Evolutionary conservation across 2,888 invertebrate genomes (phyloP), one percentile per base, ranked within the genome.

Genomic region (Caprella mutica): DNA sequence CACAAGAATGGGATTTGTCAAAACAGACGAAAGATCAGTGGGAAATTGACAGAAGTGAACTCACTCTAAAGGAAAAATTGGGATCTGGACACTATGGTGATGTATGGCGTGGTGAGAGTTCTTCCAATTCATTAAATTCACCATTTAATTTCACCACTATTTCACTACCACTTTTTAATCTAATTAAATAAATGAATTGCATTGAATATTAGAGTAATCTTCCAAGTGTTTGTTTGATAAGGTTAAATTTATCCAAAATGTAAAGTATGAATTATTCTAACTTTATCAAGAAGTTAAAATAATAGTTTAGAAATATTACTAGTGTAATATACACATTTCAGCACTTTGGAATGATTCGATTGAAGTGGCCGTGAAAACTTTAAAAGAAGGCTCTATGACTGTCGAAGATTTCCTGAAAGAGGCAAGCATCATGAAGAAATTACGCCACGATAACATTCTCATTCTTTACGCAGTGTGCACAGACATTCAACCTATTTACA

Each of bases 381-480:
- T 98, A 43, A 82, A 94, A 68, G 86, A 90, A 69, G 97, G 96
- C 63, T 88, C 94, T 9, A 98, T 98, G 97, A 91, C 92, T 21
- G 87, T 90, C 5, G 85, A 87, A 68, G 94, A 94, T 1, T 98
- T 98, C 78, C 80, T 98, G 2, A 87, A 93, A 74, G 97, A 98
- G 74, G 97, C 97, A 4, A 86, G 86, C 66, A 96, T 98, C 66
- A 98, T 98, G 97, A 98, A 98, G 72, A 90, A 92, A 73, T 92
- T 96, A 5, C 30, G 92, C 51, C 97, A 98, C 76, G 87, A 92
- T 73, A 85, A 92, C 66, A 78, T 94, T 44, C 91, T 94, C 19
- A 86, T 88, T 5, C 76, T 94, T 26, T 93, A 90, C 73, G 93
- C 92, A 0, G 92, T 94, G n/a, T 93, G 93, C 72, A 88, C 91